Base-by-base conservation (phyloP, 2,113 vertebrate species). In the Labeo catla region DNA sequence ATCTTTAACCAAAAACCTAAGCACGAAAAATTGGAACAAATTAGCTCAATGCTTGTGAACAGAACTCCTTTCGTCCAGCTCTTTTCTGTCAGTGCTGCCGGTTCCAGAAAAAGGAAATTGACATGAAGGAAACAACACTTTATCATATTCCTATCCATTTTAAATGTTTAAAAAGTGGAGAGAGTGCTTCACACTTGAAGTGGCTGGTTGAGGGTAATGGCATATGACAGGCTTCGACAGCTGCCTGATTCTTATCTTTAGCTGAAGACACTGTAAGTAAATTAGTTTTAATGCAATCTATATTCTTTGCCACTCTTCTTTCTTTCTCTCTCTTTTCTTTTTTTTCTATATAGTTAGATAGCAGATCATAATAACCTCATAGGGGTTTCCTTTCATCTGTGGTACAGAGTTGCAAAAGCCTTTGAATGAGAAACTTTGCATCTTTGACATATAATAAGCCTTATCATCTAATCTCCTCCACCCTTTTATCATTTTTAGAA, bases 211-310 rank as follows among this genome's bases (percentile, higher is more conserved):
- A 84, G 81, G 54, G 81, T 89, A 87, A 89, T 86, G 61, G 50
- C 77, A 84, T 73, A 65, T 86, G 88, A 84, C 88, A 86, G 34
- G 70, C 70, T 23, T 88, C 50, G 1, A 49, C 34, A 77, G 68
- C 80, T 77, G 28, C 57, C 83, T 65, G 52, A 65, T 85, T 84
- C 57, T 86, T 84, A 91, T 89, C 90, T 81, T 39, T 28, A 63
- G 43, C 86, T 80, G 49, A 68, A 80, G 86, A 87, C 85, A 87
- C 85, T 83, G 74, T 73, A 84, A 84, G 84, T 86, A 86, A 89
- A 88, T 90, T 84, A 88, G 72, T 86, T 89, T 86, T 77, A 88
- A 89, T 87, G 80, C 59, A 82, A 86, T 89, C 52, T 76, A 11
- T 52, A 50, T 76, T 65, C 63, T 43, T 73, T 76, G 7, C 8